Evolutionary conservation across 2,797 vertebrate genomes (phyloP), one percentile per base, ranked within the genome.

Genomic region (Microtus agrestis): DNA sequence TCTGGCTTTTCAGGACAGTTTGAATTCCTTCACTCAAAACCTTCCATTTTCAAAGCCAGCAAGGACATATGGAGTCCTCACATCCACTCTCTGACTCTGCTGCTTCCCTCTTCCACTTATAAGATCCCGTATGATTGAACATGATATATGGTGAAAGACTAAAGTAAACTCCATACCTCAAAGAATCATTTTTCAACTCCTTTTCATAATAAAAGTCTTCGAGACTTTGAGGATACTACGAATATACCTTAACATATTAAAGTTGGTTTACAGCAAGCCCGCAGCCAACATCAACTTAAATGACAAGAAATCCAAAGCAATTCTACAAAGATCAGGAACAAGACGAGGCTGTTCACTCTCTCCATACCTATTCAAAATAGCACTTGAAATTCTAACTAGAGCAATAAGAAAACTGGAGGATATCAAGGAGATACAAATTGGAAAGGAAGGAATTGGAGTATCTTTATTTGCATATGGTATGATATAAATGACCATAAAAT

Each of bases 1-100:
- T 93, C 63, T 56, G 54, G 51, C 63, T 87, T 91, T 61, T 71
- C 86, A 43, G 93, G n/a, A 17, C 54, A 84, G 25, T 29, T 79
- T 84, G 31, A 29, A 34, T 51, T 73, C 59, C 37, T 95, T 91
- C 78, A 61, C 43, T 88, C n/a, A 56, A 34, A 40, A 2, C 51
- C 31, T 40, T 67, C 40, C 46, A 74, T 56, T 76, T 95, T 85
- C 80, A 96, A 81, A 94, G 71, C 51, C 46, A 91, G 19, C 59
- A 82, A 91, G 37, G 6, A 67, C n/a, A 48, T 40, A 8, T 25
- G 86, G 61, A 82, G 27, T 63, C 88, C 46, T 65, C 65, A 69
- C 3, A 63, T 84, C 11, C 34, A 84, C 21, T 71, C 63, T 29
- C 51, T 86, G 46, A 91, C 40, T 71, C 27, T 90, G 27, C n/a